These are phyloP conservation scores for mouse (Mus musculus) DNA, from an alignment of 2,113 vertebrate genomes.

Conservation along the genomic window DNA sequence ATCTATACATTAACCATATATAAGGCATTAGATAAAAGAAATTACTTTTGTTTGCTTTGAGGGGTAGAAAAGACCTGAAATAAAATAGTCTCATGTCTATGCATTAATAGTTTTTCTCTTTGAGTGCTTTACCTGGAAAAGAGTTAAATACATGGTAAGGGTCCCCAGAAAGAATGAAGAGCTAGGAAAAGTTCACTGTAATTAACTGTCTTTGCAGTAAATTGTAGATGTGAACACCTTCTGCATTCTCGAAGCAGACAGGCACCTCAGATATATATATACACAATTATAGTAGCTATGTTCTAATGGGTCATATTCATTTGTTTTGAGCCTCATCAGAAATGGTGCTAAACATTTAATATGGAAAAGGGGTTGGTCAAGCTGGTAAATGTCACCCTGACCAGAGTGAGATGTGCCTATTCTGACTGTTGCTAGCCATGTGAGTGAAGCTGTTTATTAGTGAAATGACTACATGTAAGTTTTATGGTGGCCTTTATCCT, in stretches of 20 bases:
- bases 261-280: background rate
- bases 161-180: background rate
- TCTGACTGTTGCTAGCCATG: background rate
- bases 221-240: background rate
- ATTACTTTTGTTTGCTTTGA: background rate
- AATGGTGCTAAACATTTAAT: background rate
- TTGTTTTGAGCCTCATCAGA: background rate
- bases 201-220: background rate
- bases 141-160: background rate
- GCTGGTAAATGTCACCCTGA: background rate
- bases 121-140: background rate
- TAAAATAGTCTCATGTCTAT: background rate
- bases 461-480: background rate
- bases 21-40: background rate
- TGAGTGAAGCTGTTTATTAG: background rate
- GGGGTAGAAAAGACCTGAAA: background rate
- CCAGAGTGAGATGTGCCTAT: background rate
- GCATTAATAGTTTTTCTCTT: background rate
- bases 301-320: background rate
- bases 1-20: background rate
- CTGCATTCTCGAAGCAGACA: background rate
- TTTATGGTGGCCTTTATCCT: background rate
- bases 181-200: background rate
- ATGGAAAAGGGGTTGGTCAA: background rate
- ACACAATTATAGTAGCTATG: background rate